Conservation (phyloP, 1,140 invertebrate species). For the Semibalanus balanoides region DNA sequence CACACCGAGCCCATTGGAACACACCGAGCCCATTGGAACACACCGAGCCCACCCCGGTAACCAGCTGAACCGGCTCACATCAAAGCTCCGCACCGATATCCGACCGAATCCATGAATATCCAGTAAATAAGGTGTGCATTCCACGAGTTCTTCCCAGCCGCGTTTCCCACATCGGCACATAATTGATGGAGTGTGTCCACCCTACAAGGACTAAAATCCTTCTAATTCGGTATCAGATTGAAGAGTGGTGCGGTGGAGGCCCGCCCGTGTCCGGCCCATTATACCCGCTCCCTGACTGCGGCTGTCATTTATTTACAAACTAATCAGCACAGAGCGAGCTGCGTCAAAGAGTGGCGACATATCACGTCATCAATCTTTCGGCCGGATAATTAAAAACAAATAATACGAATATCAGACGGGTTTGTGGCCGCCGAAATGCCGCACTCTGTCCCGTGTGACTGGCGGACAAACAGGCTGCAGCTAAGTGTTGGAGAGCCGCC, state of each 20-base stretch:
- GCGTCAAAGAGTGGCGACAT: background rate
- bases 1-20: too few relatives aligned
- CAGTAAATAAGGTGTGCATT: background rate
- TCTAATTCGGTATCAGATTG: background rate
- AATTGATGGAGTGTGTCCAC: background rate
- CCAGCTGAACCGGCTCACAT: too few relatives aligned
- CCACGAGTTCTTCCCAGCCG: background rate
- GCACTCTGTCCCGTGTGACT: too few relatives aligned
- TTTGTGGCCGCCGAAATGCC: background rate
- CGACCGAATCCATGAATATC: background rate
- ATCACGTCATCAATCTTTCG: background rate
- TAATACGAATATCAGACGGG: background rate
- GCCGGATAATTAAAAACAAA: background rate
- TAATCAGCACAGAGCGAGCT: background rate
- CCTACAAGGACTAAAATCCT: conserved; percentile 2
- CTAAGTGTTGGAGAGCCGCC: too few relatives aligned
- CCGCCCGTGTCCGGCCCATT: background rate
- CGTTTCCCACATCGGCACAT: background rate
- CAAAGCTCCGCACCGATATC: too few relatives aligned
- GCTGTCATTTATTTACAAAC: background rate
- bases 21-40: too few relatives aligned
- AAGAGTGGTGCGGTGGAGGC: too few relatives aligned
- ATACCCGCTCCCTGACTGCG: background rate
- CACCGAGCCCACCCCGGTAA: too few relatives aligned
- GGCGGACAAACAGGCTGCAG: too few relatives aligned